These are phyloP conservation scores for Osmerus eperlanus DNA, from an alignment of 2,113 vertebrate genomes.

Conservation along the genomic window DNA sequence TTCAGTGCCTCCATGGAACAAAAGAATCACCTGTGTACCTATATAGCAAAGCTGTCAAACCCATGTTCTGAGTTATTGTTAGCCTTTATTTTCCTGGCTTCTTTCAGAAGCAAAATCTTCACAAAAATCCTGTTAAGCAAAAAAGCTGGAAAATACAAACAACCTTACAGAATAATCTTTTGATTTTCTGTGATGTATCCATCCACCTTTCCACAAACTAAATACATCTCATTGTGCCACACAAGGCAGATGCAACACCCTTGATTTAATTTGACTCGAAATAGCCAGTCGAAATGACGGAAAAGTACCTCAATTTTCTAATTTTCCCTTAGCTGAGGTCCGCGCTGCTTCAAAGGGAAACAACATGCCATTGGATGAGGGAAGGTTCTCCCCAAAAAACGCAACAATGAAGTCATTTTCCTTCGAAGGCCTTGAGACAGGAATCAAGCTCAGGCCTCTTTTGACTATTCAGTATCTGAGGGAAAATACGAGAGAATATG, in stretches of 20 bases:
- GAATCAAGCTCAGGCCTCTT: constrained; percentile 31
- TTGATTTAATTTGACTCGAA: constrained; percentile 92
- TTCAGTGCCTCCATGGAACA: too few species aligned
- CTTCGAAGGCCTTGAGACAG: constrained; percentile 66
- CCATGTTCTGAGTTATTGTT: background rate
- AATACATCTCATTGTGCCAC: constrained; percentile 70
- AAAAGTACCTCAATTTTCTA: constrained; percentile 95
- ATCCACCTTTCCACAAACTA: constrained; percentile 32
- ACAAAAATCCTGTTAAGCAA: constrained; percentile 32
- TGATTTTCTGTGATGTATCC: constrained; percentile 53
- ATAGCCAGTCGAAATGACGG: constrained; percentile 82
- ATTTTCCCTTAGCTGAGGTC: constrained; percentile 78
- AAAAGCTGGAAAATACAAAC: constrained; percentile 24
- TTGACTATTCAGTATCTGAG: constrained; percentile 42
- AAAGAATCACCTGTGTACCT: background rate
- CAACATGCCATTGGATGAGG: constrained; percentile 78
- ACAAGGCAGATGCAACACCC: constrained; percentile 78
- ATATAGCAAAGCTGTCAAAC: background rate
- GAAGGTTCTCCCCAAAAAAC: constrained; percentile 79
- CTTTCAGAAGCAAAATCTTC: constrained; percentile 14
- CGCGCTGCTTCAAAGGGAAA: constrained; percentile 87
- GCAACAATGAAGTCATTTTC: constrained; percentile 75
- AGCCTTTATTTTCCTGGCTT: background rate
- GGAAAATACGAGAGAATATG: constrained; percentile 29
- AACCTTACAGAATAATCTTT: constrained; percentile 47